phyloP scores from a whole-genome alignment of 2,113 vertebrate genomes.

The Isurus oxyrinchus region DNA sequence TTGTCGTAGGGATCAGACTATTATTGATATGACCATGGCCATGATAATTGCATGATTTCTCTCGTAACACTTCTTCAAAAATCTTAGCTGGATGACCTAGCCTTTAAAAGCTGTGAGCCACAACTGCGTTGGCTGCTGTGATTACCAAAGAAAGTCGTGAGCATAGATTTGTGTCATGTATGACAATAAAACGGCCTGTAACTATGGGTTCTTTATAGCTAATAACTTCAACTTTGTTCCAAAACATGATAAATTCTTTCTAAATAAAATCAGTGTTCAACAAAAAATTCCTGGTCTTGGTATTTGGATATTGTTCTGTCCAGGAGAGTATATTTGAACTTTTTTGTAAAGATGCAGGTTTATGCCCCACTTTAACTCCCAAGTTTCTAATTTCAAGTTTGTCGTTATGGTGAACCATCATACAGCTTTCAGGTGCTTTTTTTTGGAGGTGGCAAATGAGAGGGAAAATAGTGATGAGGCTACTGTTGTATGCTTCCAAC shows the following conservation, averaged over 20 bases:
- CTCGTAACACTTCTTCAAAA: constrained; percentile 15
- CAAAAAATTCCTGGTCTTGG: neutral
- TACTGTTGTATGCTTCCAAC: neutral
- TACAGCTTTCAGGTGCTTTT: neutral
- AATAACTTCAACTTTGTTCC: neutral
- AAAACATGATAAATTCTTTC: neutral
- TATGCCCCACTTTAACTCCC: neutral
- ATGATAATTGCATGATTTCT: neutral
- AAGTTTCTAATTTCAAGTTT: neutral
- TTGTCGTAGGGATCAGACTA: neutral
- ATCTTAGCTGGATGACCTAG: neutral
- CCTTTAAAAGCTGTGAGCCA: neutral
- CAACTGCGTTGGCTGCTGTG: neutral
- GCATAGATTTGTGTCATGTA: neutral
- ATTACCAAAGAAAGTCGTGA: no score
- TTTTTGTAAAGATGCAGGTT: neutral
- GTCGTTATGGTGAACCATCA: neutral
- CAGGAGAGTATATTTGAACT: neutral
- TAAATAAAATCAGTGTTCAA: neutral
- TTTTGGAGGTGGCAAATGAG: neutral
- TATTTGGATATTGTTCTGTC: neutral
- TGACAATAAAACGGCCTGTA: neutral
- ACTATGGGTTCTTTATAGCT: neutral
- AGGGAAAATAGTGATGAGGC: neutral
- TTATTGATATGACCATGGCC: neutral